Percentiles rank a stretch among this genome's conserved stretches.
These are phyloP conservation scores for Thamnophis sirtalis DNA, from an alignment of 2,113 vertebrate species.

Conservation along the genomic window DNA sequence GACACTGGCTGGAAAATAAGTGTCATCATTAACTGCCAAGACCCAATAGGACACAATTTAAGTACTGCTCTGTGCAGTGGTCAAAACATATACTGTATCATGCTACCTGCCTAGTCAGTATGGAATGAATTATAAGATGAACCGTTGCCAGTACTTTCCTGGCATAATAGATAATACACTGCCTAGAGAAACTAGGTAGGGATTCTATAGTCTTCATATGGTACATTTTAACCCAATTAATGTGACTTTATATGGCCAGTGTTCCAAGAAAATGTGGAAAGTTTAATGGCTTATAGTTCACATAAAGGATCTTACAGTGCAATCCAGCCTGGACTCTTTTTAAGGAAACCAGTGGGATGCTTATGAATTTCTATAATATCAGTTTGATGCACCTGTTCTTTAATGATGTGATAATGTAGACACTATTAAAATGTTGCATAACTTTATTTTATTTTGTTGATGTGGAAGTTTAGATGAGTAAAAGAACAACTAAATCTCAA, in stretches of 20 bases:
- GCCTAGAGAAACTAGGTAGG: not conserved
- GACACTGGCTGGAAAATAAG: not conserved
- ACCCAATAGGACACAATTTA: not conserved
- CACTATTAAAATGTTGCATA: not conserved
- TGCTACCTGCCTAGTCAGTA: not conserved
- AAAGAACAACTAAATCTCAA: not conserved
- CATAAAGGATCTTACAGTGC: not conserved
- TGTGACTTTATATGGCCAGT: not conserved
- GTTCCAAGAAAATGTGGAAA: not conserved
- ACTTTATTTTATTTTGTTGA: not conserved
- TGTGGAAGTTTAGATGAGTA: constrained; percentile 5
- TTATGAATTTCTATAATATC: not conserved
- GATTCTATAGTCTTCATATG: not conserved
- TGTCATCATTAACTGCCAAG: not conserved
- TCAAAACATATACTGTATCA: not conserved
- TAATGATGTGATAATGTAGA: not conserved
- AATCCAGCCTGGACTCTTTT: not conserved
- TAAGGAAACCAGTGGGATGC: not conserved
- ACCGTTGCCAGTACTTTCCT: not conserved
- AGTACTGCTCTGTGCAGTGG: not conserved
- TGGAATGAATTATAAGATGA: not conserved
- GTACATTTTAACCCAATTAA: not conserved
- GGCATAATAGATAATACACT: not conserved
- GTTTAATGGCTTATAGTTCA: not conserved
- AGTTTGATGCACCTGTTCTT: not conserved